Base-by-base conservation (phyloP, 2,113 vertebrate species). In the Riparia riparia region DNA sequence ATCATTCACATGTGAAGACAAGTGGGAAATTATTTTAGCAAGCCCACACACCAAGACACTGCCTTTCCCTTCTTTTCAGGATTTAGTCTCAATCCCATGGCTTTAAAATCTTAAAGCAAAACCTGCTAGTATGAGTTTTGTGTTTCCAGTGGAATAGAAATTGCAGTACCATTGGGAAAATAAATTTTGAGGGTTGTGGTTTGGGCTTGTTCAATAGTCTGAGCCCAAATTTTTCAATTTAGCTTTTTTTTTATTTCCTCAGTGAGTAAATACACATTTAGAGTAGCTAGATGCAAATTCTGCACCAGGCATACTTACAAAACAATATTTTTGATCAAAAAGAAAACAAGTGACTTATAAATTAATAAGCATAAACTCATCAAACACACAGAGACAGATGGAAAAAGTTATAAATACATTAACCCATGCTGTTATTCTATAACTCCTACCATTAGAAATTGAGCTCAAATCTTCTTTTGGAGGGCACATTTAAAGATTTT, bases 231-330 rank as follows among this genome's bases (percentile, higher is more conserved):
- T 90, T 81, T 94, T 64, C 58, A 93, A 74, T 29, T 88, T 79
- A 72, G 10, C 32, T 73, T 85, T 94, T 92, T 95, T 72, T 7
- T 81, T 5, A 18, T 25, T 63, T 88, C 47, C 34, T 96, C 83
- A 49, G 74, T 82, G 82, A 95, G 73, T 94, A 97, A 97, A 95
- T 93, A 90, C 78, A 72, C 83, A 95, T 86, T 74, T 93, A 94
- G 56, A 96, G 58, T 58, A 91, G 74, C 58, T 79, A 91, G 78
- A 95, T 54, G 78, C 51, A 91, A 97, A 93, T 96, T 94, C 82
- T 94, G 57, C 63, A 97, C 66, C 91, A 95, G 61, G 26, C 82
- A 94, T 83, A 92, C 56, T 90, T 91, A 86, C 81, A 95, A 87
- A 95, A 61, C 61, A 89, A 82, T 89, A 85, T 74, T 93, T 97